A percentile compares a stretch with the other conserved stretches of the same genome.
Evolutionary conservation across 1,140 invertebrate genomes (phyloP).

Genomic region (Amphibalanus amphitrite): DNA sequence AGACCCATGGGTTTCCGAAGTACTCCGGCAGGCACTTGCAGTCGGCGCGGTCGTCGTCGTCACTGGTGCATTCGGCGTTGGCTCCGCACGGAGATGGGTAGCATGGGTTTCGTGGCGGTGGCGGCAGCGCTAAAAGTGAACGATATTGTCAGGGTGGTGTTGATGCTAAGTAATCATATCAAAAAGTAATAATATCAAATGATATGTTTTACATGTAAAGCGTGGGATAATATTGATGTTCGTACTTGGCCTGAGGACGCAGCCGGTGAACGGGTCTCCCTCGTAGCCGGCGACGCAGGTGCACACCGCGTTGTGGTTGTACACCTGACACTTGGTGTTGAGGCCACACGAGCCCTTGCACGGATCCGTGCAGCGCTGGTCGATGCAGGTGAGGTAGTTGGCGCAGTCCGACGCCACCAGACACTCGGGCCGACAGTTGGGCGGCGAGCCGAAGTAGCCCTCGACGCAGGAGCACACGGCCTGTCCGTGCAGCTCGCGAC

Average conservation of each 20-base stretch:
- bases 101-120: slow-evolving; percentile 20
- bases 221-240: background rate
- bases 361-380: slow-evolving; percentile 35
- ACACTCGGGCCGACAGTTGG: slow-evolving; percentile 44
- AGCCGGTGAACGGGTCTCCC: slow-evolving; percentile 43
- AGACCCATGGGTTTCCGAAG: slow-evolving; percentile 29
- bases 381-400: slow-evolving; percentile 36
- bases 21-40: slow-evolving; percentile 41
- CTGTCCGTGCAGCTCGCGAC: slow-evolving; percentile 41
- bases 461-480: slow-evolving; percentile 44
- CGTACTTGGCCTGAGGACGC: background rate
- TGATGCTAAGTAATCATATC: too few relatives aligned
- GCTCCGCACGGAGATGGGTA: slow-evolving; percentile 20
- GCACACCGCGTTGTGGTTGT: slow-evolving; percentile 59
- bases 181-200: too few relatives aligned
- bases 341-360: slow-evolving; percentile 45
- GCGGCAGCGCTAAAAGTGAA: slow-evolving; percentile 2
- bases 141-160: too few relatives aligned
- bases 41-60: slow-evolving; percentile 31
- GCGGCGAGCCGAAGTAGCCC: slow-evolving; percentile 38
- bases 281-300: slow-evolving; percentile 51
- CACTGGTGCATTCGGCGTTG: slow-evolving; percentile 33
- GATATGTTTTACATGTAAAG: too few relatives aligned
- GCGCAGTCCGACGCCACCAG: slow-evolving; percentile 58
- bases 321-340: slow-evolving; percentile 54